Base-by-base conservation (phyloP, 2,113 vertebrate species). In the Barnardius zonarius region DNA sequence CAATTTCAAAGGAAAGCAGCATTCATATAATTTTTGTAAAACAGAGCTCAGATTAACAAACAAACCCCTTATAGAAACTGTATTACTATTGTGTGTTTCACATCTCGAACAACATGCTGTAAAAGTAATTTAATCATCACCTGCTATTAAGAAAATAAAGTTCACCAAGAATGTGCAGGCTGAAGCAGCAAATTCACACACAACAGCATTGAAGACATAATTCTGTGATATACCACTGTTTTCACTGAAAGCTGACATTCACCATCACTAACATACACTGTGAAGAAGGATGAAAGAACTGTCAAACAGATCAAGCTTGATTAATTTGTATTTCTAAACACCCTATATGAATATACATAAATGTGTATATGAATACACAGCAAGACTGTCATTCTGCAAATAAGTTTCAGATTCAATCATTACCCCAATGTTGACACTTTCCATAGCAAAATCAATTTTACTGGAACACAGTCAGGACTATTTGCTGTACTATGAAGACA, bases 1-100 rank as follows among this genome's bases (percentile, higher is more conserved):
- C 95, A 94, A 92, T 96, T 96, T 97, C 95, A 97, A 98, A 98
- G 94, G 91, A 95, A 95, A 98, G 78, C 70, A 95, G 59, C 46
- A 92, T 90, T 95, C 80, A 98, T 75, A 97, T 83, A 97, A 64
- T 92, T 89, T 90, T 95, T 83, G 88, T 88, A 96, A 97, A 98
- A 97, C 70, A 96, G 92, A 95, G 93, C 90, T 97, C 82, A 97
- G 93, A 88, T 92, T 68, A 97, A 90, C 91, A 95, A 90, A 96
- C 30, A 15, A 68, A 93, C 57, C 41, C 63, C 94, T 73, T 39
- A 48, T 15, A 93, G 86, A 46, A 94, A 75, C 82, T 64, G 39
- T 43, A 55, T 46, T 43, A 91, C 28, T 64, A 43, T 44, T 83
- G 62, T 46, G 37, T 67, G 49, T 44, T 68, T 93, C 84, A 76